Evolutionary conservation across 2,888 invertebrate genomes (phyloP), one percentile per base, ranked within the genome.

Genomic region (Aporophyla lueneburgensis): DNA sequence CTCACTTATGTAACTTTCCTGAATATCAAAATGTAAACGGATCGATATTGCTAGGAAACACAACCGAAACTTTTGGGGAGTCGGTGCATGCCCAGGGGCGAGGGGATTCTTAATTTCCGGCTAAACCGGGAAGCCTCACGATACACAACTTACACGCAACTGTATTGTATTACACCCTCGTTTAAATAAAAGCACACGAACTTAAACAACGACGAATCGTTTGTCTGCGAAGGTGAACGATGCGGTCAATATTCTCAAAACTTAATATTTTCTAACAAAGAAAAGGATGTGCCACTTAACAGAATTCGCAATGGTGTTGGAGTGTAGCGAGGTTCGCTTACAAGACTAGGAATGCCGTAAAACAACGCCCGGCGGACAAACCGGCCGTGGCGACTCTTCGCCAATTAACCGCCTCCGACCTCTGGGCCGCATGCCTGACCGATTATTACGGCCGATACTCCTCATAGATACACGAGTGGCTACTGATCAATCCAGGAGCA

Each of bases 341-440:
- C 83, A 86, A 88, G 88, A 90, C 91, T 92, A 93, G 93, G 94
- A 94, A 95, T 93, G 94, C 93, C 92, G 93, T 94, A 92, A 93
- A 94, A 94, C 94, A 95, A 94, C 93, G 92, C 89, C 90, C 90
- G 91, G 89, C 91, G 93, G 93, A 89, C 91, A 95, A 95, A 96
- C 96, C 95, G 94, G 93, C 91, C 90, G 86, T 84, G 91, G 92
- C 93, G 92, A 90, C 91, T 94, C 93, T 92, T 95, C 94, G 95
- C 94, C 95, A 96, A 96, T 96, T 96, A 96, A 95, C 96, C 94
- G 95, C 93, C 91, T 91, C 91, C 94, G 94, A 95, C 95, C 96
- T 94, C 94, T 91, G 90, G 88, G 91, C 93, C 89, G 93, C 92
- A 91, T 92, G 92, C 92, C 92, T 88, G 87, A 84, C 86, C 87